A percentile compares a stretch with the other conserved stretches of the same genome.
phyloP scores from a whole-genome alignment of 2,113 vertebrate genomes.

The Albula glossodonta region DNA sequence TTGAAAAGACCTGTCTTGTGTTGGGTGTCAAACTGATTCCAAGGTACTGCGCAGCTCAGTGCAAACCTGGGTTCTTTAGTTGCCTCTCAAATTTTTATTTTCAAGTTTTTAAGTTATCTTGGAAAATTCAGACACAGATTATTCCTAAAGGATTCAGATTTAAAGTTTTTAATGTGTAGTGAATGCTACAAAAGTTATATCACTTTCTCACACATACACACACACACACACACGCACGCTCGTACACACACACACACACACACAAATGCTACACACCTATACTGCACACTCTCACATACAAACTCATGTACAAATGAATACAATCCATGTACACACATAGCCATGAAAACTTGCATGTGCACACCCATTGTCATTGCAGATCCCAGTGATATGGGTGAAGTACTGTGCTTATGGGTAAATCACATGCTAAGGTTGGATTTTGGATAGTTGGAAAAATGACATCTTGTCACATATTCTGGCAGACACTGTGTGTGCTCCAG shows the following conservation, averaged over 20 bases:
- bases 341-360: too few species aligned
- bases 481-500: too few species aligned
- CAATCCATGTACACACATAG: too few species aligned
- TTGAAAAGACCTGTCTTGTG: slow-evolving; percentile 40
- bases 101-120: not conserved
- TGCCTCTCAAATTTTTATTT: not conserved
- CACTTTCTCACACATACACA: not conserved
- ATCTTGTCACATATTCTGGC: not conserved
- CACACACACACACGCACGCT: not conserved
- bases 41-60: not conserved
- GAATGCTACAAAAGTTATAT: not conserved
- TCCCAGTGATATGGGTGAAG: too few species aligned
- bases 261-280: too few species aligned
- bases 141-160: not conserved
- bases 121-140: not conserved
- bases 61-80: not conserved
- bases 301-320: too few species aligned
- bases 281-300: not conserved
- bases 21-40: slow-evolving; percentile 28
- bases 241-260: not conserved
- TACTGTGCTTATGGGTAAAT: too few species aligned
- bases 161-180: not conserved
- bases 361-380: too few species aligned
- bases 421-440: not conserved
- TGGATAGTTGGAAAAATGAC: not conserved